Conservation (phyloP, 2,113 vertebrate genomes). For the Psilopsiagon aymara region DNA sequence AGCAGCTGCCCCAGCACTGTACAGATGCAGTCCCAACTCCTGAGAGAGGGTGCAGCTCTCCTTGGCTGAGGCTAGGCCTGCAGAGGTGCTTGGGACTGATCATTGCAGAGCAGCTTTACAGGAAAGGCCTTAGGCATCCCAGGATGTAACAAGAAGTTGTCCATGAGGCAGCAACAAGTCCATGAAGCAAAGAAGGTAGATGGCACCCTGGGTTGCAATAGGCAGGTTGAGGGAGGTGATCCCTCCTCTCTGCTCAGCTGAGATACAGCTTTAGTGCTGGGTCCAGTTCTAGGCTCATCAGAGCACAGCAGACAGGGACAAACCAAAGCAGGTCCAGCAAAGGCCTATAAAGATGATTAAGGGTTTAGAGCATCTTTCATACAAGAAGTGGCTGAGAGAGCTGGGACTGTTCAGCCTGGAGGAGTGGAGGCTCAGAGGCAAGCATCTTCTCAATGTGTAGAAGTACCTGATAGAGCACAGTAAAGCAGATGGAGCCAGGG, state of each 20-base stretch:
- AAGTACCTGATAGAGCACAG: neutral
- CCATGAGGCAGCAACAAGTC: neutral
- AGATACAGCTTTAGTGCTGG: neutral
- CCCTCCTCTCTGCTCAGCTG: neutral
- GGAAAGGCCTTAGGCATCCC: neutral
- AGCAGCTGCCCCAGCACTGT: neutral
- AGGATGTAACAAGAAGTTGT: neutral
- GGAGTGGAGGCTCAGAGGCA: neutral
- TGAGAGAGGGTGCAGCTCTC: neutral
- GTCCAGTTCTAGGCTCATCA: neutral
- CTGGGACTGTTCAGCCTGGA: neutral
- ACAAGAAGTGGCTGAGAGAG: neutral
- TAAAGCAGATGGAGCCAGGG: neutral
- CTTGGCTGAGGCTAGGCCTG: neutral
- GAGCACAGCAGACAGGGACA: neutral
- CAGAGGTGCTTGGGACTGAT: neutral
- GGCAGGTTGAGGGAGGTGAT: neutral
- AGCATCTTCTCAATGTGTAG: neutral
- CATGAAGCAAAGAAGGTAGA: neutral
- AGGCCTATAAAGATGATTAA: neutral
- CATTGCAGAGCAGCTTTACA: neutral
- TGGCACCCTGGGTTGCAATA: neutral
- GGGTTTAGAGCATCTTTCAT: neutral
- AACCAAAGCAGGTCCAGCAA: neutral
- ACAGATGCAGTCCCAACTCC: neutral